Conservation (phyloP, 2,888 invertebrate species). For the Dynastes tityus region DNA sequence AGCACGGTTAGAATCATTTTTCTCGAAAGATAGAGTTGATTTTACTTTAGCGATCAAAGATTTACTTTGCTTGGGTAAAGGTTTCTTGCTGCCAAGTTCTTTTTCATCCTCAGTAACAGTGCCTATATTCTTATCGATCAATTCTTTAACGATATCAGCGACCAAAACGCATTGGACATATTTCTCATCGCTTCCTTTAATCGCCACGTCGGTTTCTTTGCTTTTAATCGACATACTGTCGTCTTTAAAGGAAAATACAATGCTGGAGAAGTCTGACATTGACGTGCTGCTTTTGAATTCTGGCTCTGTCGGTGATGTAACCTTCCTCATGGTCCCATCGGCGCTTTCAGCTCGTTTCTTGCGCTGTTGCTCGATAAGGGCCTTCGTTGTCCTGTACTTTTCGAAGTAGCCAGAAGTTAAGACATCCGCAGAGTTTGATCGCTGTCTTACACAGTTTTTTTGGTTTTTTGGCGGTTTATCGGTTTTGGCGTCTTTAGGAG, state of each 20-base stretch:
- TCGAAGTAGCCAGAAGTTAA: conserved; percentile 43
- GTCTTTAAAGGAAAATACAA: conserved; percentile 30
- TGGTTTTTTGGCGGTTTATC: neutral
- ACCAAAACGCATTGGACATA: conserved; percentile 47
- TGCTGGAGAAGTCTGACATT: conserved; percentile 47
- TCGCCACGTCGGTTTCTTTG: neutral
- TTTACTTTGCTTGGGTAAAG: conserved; percentile 4
- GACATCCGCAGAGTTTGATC: conserved; percentile 43
- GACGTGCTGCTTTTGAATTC: conserved; percentile 48
- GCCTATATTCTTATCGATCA: conserved; percentile 37
- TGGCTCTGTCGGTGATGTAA: neutral
- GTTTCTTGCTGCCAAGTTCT: neutral
- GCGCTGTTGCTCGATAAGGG: conserved; percentile 39
- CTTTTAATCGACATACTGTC: neutral
- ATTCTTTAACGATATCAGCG: conserved; percentile 34
- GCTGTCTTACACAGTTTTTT: conserved; percentile 34
- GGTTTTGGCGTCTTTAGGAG: neutral
- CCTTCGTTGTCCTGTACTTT: conserved; percentile 44
- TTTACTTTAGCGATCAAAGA: neutral
- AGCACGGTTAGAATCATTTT: neutral
- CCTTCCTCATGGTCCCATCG: neutral
- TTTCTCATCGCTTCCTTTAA: conserved; percentile 46
- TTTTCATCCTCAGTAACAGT: conserved; percentile 29
- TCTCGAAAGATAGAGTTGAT: neutral
- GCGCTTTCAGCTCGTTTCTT: conserved; percentile 22